Evolutionary conservation across 1,140 invertebrate genomes (phyloP).

Genomic region (Ceratoteleas bidentatus): DNA sequence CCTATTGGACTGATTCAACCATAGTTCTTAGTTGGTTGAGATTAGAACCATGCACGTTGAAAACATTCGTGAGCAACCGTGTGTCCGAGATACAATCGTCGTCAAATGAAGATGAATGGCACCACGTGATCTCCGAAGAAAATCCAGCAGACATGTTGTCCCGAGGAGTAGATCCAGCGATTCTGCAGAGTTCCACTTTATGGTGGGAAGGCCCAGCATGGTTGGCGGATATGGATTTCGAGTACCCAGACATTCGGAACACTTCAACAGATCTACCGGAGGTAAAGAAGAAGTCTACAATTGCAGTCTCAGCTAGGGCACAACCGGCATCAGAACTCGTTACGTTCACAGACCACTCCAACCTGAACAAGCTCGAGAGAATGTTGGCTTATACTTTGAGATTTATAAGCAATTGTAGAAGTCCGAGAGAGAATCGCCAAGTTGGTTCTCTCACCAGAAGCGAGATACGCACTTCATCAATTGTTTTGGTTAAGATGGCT

Average conservation of each 20-base stretch:
- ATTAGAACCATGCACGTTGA: constrained; percentile 57
- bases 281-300: background rate
- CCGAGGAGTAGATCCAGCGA: constrained; percentile 15
- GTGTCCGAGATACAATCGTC: constrained; percentile 26
- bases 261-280: background rate
- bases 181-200: constrained; percentile 26
- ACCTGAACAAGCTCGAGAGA: background rate
- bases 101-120: constrained; percentile 10
- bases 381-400: too few species aligned
- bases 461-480: too few species aligned
- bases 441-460: too few species aligned
- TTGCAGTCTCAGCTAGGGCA: background rate
- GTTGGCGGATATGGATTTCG: background rate
- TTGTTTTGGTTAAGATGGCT: background rate
- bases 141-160: constrained; percentile 40
- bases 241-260: background rate
- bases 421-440: too few species aligned
- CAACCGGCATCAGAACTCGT: background rate
- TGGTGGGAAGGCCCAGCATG: constrained; percentile 43
- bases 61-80: constrained; percentile 69
- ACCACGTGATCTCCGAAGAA: constrained; percentile 21
- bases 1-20: constrained; percentile 55
- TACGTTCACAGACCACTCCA: background rate
- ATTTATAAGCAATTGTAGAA: too few species aligned
- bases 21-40: constrained; percentile 65